phyloP scores from a whole-genome alignment of 2,888 invertebrate genomes.

The Eumerus sabulonum region DNA sequence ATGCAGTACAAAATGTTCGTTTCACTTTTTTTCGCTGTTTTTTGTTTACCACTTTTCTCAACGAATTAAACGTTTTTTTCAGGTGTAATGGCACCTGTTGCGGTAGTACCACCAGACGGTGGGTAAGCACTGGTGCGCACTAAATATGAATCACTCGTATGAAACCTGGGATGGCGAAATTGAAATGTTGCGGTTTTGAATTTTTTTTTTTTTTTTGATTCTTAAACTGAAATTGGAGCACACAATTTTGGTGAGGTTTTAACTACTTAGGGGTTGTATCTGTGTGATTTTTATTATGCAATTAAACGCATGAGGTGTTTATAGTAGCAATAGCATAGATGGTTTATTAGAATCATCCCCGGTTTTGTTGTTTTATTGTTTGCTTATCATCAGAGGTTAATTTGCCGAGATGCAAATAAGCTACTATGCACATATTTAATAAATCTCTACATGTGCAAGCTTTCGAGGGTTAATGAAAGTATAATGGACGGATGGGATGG shows the following conservation, averaged over 20 bases:
- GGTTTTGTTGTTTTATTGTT: no score
- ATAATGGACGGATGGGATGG: no score
- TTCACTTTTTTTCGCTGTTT: no score
- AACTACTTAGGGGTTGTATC: constrained; percentile 24
- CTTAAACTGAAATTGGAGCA: constrained; percentile 9
- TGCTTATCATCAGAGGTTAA: neutral
- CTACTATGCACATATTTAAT: no score
- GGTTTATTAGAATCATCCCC: neutral
- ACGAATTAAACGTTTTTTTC: constrained; percentile 44
- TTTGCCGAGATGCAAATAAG: no score
- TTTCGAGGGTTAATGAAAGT: no score
- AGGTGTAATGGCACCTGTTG: constrained; percentile 61
- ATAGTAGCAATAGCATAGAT: neutral
- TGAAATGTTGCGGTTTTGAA: constrained; percentile 17
- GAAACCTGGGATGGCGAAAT: constrained; percentile 39
- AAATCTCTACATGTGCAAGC: no score
- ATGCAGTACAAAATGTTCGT: constrained; percentile 39
- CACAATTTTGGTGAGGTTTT: constrained; percentile 4
- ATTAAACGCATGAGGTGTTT: no score
- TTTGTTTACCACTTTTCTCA: constrained; percentile 2
- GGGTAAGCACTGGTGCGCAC: constrained; percentile 20
- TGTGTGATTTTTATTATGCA: constrained; percentile 7
- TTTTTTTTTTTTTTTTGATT: constrained; percentile 5
- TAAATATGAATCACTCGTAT: constrained; percentile 42
- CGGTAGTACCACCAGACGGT: constrained; percentile 22